phyloP scores from a whole-genome alignment of 2,888 invertebrate species.

The Tinea semifulvella region DNA sequence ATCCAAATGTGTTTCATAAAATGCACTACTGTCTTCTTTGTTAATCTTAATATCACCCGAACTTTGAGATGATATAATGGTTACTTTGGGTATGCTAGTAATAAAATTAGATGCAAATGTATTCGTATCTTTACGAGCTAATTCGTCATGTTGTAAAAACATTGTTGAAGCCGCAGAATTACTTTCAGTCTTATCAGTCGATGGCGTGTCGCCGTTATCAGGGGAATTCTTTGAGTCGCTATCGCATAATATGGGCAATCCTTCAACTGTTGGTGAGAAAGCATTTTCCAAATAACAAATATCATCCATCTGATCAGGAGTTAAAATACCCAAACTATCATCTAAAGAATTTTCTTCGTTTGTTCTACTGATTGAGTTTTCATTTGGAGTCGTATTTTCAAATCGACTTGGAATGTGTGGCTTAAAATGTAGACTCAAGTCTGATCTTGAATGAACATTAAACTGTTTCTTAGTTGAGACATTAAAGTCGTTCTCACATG shows the following conservation, averaged over 20 bases:
- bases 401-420: constrained; percentile 42
- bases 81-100: not conserved
- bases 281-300: constrained; percentile 70
- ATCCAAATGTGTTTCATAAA: not conserved
- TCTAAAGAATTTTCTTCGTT: constrained; percentile 85
- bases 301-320: constrained; percentile 89
- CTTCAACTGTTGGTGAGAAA: constrained; percentile 73
- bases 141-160: constrained; percentile 49
- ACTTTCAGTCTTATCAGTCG: constrained; percentile 65
- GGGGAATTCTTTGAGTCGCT: constrained; percentile 53
- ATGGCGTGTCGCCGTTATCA: constrained; percentile 62
- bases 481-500: constrained; percentile 49
- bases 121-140: constrained; percentile 31
- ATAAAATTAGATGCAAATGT: not conserved
- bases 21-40: not conserved
- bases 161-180: constrained; percentile 58
- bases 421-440: constrained; percentile 53
- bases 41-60: not conserved
- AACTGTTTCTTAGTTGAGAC: constrained; percentile 41
- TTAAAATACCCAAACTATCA: constrained; percentile 86
- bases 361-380: constrained; percentile 51
- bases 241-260: constrained; percentile 61
- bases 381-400: constrained; percentile 56
- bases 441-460: constrained; percentile 53
- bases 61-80: not conserved